Percentiles rank a stretch among this genome's conserved stretches.
Evolutionary conservation across 2,888 invertebrate genomes (phyloP).

Genomic region (Andricus quercusramuli): DNA sequence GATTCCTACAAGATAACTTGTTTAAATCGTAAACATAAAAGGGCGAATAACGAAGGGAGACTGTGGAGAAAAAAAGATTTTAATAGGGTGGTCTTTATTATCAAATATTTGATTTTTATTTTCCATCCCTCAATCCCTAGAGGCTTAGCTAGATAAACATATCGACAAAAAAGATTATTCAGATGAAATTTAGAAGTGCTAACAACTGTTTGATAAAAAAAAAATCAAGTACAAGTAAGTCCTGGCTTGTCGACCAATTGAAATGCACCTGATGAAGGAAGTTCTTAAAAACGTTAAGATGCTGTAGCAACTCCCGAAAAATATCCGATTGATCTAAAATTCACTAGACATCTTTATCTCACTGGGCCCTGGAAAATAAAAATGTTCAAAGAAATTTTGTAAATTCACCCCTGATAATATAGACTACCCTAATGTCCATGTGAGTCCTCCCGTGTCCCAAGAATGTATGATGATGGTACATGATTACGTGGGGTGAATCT

Average conservation of each 20-base stretch:
- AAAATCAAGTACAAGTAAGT: no score
- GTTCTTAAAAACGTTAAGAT: no score
- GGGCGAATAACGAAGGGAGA: neutral
- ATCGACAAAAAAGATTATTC: neutral
- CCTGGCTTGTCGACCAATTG: no score
- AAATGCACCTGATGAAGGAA: no score
- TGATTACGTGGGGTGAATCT: conserved; percentile 40
- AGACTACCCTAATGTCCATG: conserved; percentile 8
- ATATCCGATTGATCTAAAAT: no score
- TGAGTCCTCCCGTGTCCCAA: neutral
- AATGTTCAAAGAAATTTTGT: neutral
- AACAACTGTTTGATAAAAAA: no score
- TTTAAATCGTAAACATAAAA: neutral
- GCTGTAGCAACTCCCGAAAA: no score
- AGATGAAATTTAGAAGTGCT: neutral
- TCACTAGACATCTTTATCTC: neutral
- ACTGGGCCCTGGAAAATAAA: neutral
- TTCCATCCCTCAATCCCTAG: neutral
- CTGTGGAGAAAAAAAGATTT: neutral
- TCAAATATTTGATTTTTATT: neutral
- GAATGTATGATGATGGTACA: conserved; percentile 41
- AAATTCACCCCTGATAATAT: neutral
- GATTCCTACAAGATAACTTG: neutral
- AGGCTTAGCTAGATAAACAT: neutral
- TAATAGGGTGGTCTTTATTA: neutral